Percentiles rank a stretch among this genome's conserved stretches.
Evolutionary conservation across 2,888 invertebrate genomes (phyloP).

Genomic region (Agriopis leucophaearia): DNA sequence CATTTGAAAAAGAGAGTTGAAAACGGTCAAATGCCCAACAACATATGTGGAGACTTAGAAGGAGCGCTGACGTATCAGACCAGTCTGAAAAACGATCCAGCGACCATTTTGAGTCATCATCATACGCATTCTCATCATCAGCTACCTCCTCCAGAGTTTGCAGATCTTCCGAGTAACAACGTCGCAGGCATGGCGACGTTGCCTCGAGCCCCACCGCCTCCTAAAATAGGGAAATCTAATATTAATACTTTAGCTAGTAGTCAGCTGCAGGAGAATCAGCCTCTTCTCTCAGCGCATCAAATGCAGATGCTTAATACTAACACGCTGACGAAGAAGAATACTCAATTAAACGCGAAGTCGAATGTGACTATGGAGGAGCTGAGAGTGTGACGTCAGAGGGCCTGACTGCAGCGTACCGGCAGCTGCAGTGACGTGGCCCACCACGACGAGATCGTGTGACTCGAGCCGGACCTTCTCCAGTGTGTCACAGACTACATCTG

Average conservation of each 20-base stretch:
- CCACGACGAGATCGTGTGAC: conserved; percentile 85
- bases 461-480: conserved; percentile 84
- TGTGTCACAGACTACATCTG: conserved; percentile 77
- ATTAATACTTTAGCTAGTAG: conserved; percentile 87
- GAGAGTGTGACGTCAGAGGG: conserved; percentile 92
- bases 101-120: conserved; percentile 91
- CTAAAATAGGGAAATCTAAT: conserved; percentile 88
- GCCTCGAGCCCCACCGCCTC: conserved; percentile 92
- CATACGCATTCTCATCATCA: conserved; percentile 93
- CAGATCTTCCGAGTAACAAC: conserved; percentile 91
- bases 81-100: conserved; percentile 89
- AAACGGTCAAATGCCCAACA: conserved; percentile 95
- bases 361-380: conserved; percentile 91
- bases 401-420: conserved; percentile 85
- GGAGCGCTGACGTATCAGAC: conserved; percentile 82
- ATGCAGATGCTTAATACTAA: conserved; percentile 92
- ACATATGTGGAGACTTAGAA: conserved; percentile 94
- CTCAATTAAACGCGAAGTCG: conserved; percentile 88
- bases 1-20: conserved; percentile 91
- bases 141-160: conserved; percentile 93
- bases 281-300: conserved; percentile 90
- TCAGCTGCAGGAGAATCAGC: conserved; percentile 89
- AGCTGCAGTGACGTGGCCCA: conserved; percentile 84
- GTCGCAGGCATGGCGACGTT: conserved; percentile 85
- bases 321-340: conserved; percentile 92